Conservation (phyloP, 2,113 vertebrate species). For the Miniopterus natalensis region DNA sequence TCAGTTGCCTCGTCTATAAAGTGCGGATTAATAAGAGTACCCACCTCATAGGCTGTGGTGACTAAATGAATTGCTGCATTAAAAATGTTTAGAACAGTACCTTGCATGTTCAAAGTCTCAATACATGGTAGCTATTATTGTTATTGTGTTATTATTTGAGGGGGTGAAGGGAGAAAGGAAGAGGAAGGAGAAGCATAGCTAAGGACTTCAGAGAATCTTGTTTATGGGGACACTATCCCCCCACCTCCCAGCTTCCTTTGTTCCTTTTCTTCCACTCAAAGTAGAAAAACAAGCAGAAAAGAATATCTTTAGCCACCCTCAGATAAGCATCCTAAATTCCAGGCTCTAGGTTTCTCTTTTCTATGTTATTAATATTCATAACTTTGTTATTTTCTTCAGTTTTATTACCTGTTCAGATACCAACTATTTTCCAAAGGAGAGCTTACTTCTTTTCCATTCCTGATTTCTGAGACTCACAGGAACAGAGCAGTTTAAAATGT, state of each 20-base stretch:
- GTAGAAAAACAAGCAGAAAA: slow-evolving; percentile 40
- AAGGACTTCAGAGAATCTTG: slow-evolving; percentile 3
- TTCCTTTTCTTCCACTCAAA: slow-evolving; percentile 19
- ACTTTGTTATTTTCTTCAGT: slow-evolving; percentile 19
- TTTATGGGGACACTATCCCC: not conserved
- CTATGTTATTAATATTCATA: slow-evolving; percentile 12
- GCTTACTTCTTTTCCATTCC: not conserved
- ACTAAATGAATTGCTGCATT: not conserved
- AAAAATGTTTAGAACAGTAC: not conserved
- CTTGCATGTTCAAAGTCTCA: not conserved
- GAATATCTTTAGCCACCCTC: not conserved
- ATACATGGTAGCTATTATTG: not conserved
- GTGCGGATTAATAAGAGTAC: not conserved
- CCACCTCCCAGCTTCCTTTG: not conserved
- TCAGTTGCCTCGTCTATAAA: not conserved
- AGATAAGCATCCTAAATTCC: not conserved
- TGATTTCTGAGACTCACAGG: not conserved
- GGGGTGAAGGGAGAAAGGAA: not conserved
- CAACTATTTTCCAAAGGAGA: not conserved
- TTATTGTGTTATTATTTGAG: not conserved
- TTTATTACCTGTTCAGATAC: slow-evolving; percentile 17
- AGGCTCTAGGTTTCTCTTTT: slow-evolving; percentile 30
- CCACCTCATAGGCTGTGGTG: not conserved
- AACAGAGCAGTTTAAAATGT: slow-evolving; percentile 37
- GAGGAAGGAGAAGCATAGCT: not conserved